Evolutionary conservation across 2,888 invertebrate species (phyloP).

Genomic region (Anoplius nigerrimus): DNA sequence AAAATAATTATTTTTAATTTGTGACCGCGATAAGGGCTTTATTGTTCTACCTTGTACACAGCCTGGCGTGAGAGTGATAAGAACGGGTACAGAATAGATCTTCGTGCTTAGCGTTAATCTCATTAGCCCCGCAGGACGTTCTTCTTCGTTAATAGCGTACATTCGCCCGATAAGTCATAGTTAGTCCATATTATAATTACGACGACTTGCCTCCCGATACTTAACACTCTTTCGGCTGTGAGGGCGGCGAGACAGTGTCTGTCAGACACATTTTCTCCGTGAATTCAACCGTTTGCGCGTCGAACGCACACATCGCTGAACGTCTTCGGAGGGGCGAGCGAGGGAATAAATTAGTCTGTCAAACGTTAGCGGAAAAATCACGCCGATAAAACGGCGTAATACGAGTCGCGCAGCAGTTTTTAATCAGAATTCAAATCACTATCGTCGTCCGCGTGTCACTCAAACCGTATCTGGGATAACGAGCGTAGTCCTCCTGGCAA

Average conservation of each 20-base stretch:
- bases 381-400: too few relatives aligned
- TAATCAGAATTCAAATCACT: too few relatives aligned
- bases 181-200: constrained; percentile 1
- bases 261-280: too few relatives aligned
- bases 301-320: too few relatives aligned
- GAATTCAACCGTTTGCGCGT: too few relatives aligned
- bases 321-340: too few relatives aligned
- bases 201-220: too few relatives aligned
- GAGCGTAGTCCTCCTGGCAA: constrained; percentile 1
- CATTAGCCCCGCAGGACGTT: constrained; percentile 59
- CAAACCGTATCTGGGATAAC: constrained; percentile 2
- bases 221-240: too few relatives aligned
- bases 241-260: too few relatives aligned
- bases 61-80: constrained; percentile 37
- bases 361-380: too few relatives aligned
- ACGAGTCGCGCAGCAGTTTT: too few relatives aligned
- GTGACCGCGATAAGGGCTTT: constrained; percentile 70
- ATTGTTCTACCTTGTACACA: constrained; percentile 56
- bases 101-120: constrained; percentile 68
- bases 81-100: constrained; percentile 44
- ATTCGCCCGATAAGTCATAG: constrained; percentile 46
- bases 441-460: background rate
- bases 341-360: too few relatives aligned
- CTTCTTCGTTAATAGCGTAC: constrained; percentile 62
- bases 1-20: constrained; percentile 75